Base-by-base conservation (phyloP, 2,888 invertebrate species). In the Chironomus tentans region DNA sequence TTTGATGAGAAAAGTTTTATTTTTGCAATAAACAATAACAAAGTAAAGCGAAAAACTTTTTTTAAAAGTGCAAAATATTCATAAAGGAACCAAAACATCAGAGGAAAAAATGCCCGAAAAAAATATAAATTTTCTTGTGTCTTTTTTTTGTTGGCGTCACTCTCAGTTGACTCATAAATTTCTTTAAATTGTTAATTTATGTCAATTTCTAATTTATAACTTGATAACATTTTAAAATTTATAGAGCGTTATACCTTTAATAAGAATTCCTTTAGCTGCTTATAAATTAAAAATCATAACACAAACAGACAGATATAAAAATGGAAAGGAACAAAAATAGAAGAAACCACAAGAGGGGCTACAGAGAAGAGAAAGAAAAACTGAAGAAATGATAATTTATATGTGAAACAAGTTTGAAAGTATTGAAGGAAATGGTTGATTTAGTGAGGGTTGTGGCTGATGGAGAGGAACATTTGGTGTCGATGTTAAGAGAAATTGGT, bases 171-270 rank as follows among this genome's bases (percentile, higher is more conserved):
- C 38, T 38, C 24, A 24, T 65, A 24, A 65, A 21, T 65, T 65
- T 28, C 15, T 21, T 6, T 47, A 56, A 56, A 56, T 71, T 28
- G 50, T 56, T 56, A 71, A 71, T 71, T 71, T 71, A 71, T 71
- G 71, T 71, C 71, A 71, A 56, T 71, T 71, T 71, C 13, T 22
- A 71, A 71, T 71, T 71, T 71, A 71, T 47, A 56, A 56, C 71
- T 21, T 24, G 71, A 71, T 71, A 71, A 56, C 50, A 47, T 71
- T 70, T 70, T 70, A 21, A 56, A 71, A 71, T 71, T 71, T 71
- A 71, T 71, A 46, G 28, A 56, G 56, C 13, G 71, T 10, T 62
- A 65, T 21, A 22, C n/a, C n/a, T 15, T 21, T 18, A 47, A 47
- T 18, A 47, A 24, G 47, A 47, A 21, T 48, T 47, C 18, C 21